phyloP scores from a whole-genome alignment of 2,113 vertebrate genomes.

The Cinclus mexicanus region DNA sequence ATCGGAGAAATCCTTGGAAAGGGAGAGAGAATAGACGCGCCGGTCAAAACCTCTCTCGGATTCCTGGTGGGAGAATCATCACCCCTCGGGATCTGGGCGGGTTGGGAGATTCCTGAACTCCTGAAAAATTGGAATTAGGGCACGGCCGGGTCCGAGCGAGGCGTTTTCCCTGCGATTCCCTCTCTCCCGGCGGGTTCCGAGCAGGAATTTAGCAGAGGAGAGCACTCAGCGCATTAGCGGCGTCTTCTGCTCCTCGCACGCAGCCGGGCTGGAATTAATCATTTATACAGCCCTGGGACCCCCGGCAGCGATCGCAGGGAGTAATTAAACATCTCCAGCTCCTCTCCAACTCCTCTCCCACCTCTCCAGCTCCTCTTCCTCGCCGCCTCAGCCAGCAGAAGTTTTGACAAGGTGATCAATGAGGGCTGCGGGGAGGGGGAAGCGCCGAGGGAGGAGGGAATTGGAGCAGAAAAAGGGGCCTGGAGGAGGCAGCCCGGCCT shows the following conservation, averaged over 20 bases:
- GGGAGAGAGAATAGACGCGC: accelerated
- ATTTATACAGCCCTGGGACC: conserved; percentile 54
- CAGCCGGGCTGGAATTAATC: conserved; percentile 32
- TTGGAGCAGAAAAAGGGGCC: conserved; percentile 55
- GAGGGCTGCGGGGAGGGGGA: neutral
- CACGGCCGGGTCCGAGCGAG: accelerated
- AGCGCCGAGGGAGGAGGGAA: neutral
- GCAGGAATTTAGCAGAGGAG: neutral
- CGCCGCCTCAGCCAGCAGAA: neutral
- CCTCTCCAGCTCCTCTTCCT: conserved; percentile 5
- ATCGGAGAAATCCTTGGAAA: neutral
- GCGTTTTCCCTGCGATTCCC: accelerated
- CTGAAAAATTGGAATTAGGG: neutral
- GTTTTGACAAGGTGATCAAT: conserved; percentile 55
- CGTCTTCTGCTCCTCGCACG: neutral
- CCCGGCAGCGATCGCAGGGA: neutral
- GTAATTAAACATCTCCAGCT: conserved; percentile 39
- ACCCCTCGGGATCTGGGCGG: neutral
- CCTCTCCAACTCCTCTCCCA: neutral
- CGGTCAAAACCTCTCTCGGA: accelerated
- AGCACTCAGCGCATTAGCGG: conserved; percentile 37
- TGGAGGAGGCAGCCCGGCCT: neutral
- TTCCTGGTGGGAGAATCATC: accelerated
- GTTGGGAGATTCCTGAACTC: neutral
- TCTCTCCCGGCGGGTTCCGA: neutral